These are phyloP conservation scores for Ariolimax columbianus DNA, from an alignment of 2,888 invertebrate species.

Conservation along the genomic window DNA sequence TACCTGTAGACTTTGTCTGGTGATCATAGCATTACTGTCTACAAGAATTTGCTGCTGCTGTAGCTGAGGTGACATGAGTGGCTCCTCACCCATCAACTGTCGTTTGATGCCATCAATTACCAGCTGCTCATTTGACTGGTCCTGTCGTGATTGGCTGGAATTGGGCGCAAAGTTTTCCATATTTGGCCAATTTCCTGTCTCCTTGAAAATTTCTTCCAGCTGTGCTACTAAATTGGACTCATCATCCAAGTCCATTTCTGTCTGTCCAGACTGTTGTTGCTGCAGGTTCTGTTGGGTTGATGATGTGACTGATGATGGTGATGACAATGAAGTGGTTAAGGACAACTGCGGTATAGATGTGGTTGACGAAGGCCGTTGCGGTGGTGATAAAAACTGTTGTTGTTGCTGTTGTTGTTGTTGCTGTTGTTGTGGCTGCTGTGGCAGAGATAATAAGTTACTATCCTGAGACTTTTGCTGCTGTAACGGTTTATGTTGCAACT, in stretches of 20 bases:
- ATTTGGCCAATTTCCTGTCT: slow-evolving; percentile 62
- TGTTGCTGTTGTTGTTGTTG: slow-evolving; percentile 41
- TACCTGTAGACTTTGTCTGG: slow-evolving; percentile 42
- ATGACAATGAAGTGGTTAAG: slow-evolving; percentile 28
- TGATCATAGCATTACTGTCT: slow-evolving; percentile 1
- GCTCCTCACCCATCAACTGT: slow-evolving; percentile 87
- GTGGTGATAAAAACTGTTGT: slow-evolving; percentile 38
- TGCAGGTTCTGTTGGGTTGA: slow-evolving; percentile 47
- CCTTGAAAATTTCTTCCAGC: slow-evolving; percentile 69
- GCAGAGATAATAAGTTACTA: not conserved
- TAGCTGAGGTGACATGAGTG: slow-evolving; percentile 29
- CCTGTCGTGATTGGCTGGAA: slow-evolving; percentile 31
- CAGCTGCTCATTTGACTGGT: slow-evolving; percentile 83
- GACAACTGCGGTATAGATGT: slow-evolving; percentile 37
- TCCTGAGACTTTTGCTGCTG: slow-evolving; percentile 35
- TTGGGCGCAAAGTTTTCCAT: slow-evolving; percentile 64
- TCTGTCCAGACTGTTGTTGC: not conserved
- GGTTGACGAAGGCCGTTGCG: slow-evolving; percentile 46
- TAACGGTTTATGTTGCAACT: slow-evolving; percentile 14
- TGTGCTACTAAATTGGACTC: slow-evolving; percentile 65
- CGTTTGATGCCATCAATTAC: slow-evolving; percentile 94
- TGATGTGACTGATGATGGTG: slow-evolving; percentile 36
- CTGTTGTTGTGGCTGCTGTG: slow-evolving; percentile 29
- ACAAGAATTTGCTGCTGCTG: slow-evolving; percentile 10
- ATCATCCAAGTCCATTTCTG: slow-evolving; percentile 57